Evolutionary conservation across 2,113 vertebrate genomes (phyloP).

Genomic region (Lepus europaeus): DNA sequence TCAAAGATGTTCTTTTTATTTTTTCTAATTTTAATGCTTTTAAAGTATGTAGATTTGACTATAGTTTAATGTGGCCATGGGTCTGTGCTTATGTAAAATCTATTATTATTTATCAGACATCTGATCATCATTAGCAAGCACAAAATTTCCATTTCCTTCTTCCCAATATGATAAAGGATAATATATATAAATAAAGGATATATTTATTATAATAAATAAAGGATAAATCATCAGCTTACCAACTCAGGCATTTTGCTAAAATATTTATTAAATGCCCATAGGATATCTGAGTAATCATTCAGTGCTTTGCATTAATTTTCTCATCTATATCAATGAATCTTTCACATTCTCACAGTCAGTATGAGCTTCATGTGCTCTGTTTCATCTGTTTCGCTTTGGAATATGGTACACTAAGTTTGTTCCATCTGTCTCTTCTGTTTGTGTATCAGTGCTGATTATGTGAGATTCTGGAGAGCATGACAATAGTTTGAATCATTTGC

Average conservation of each 20-base stretch:
- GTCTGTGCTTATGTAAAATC: background rate
- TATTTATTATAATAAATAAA: too few relatives aligned
- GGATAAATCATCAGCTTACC: background rate
- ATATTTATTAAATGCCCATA: constrained; percentile 17
- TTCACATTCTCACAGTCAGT: background rate
- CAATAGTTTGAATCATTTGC: background rate
- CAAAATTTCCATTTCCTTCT: background rate
- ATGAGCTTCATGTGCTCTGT: background rate
- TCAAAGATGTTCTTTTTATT: background rate
- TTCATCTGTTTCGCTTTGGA: background rate
- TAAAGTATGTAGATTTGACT: background rate
- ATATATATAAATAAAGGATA: too few relatives aligned
- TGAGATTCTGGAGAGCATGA: background rate
- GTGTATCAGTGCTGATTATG: background rate
- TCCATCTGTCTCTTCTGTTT: background rate
- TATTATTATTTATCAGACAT: background rate
- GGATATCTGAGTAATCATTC: background rate
- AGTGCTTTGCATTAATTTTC: background rate
- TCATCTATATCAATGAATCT: background rate
- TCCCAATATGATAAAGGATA: background rate
- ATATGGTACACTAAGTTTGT: background rate
- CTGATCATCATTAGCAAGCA: background rate
- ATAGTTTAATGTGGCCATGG: background rate
- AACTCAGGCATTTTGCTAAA: constrained; percentile 10
- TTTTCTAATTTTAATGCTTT: background rate